Evolutionary conservation across 2,888 invertebrate species (phyloP), one percentile per base, ranked within the genome.

Genomic region (Leptogaster cylindrica): DNA sequence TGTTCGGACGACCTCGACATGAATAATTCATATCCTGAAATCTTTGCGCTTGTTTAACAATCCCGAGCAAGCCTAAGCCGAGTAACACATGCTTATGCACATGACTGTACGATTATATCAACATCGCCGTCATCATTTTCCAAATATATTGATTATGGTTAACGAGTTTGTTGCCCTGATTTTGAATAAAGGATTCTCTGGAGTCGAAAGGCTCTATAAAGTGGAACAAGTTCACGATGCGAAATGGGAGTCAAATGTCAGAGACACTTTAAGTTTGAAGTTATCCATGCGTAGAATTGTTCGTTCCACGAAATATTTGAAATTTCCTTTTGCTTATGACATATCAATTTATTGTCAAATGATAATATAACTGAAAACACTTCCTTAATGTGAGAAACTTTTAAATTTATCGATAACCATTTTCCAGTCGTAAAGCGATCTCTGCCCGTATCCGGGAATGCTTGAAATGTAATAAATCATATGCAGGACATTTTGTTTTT

Each of bases 271-370:
- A 25, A 25, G n/a, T 20, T 10, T 12, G 46, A 8, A 23, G 33
- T n/a, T 31, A 18, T 33, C 31, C 33, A 52, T 33, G 20, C 52
- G 52, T 52, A 20, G 3, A 2, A 31, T 52, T 50, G 28, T 50
- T 2, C 28, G 4, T 27, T 4, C 28, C n/a, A 50, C 8, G 6
- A n/a, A 14, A 50, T 28, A 18, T 10, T 33, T n/a, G n/a, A 8
- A 4, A 16, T 33, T 33, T 52, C 31, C 52, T 52, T 52, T 18
- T 52, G 52, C 25, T 52, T 52, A 31, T 52, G 52, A 52, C 52
- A 52, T 31, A 31, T 52, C 52, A 52, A 52, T 52, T 52, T 52
- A 52, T 52, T 20, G 52, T 31, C 52, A 28, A 28, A 52, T 52
- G 52, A 52, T 27, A 12, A 25, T n/a, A n/a, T n/a, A n/a, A n/a